Conservation (phyloP, 2,797 vertebrate genomes). For the Sphenodon punctatus region DNA sequence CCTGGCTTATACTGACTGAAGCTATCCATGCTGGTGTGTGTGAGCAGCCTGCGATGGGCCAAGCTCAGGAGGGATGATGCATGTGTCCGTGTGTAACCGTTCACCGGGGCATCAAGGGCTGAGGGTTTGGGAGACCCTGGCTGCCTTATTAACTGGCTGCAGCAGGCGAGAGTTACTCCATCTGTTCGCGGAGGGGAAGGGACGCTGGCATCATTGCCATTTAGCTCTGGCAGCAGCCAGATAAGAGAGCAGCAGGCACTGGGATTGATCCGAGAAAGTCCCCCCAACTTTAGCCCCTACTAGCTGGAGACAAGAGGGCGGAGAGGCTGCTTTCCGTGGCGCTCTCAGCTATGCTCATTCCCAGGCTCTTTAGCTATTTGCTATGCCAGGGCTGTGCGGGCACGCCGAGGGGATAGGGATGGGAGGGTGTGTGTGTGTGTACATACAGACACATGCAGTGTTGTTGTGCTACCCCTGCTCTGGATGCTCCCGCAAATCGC, state of each 20-base stretch:
- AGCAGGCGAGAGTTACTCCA: not conserved
- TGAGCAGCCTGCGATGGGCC: not conserved
- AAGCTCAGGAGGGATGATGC: too few species aligned
- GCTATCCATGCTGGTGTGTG: not conserved
- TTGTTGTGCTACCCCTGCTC: not conserved
- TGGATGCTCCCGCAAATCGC: not conserved
- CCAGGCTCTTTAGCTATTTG: not conserved
- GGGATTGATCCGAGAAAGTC: too few species aligned
- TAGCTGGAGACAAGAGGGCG: not conserved
- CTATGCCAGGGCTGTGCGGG: too few species aligned
- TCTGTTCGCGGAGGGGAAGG: not conserved
- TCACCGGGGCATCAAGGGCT: not conserved
- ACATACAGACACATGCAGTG: not conserved
- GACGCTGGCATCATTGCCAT: too few species aligned
- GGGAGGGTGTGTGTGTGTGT: too few species aligned
- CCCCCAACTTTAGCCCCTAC: not conserved
- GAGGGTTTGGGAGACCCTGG: not conserved
- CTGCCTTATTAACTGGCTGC: not conserved
- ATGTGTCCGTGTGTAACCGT: too few species aligned
- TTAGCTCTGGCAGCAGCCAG: not conserved
- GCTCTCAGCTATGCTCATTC: not conserved
- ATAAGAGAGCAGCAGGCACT: not conserved
- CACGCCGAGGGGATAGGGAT: not conserved
- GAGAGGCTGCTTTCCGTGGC: not conserved
- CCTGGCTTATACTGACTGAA: not conserved